Conservation (phyloP, 1,140 invertebrate genomes). For the Eumeta japonica region DNA sequence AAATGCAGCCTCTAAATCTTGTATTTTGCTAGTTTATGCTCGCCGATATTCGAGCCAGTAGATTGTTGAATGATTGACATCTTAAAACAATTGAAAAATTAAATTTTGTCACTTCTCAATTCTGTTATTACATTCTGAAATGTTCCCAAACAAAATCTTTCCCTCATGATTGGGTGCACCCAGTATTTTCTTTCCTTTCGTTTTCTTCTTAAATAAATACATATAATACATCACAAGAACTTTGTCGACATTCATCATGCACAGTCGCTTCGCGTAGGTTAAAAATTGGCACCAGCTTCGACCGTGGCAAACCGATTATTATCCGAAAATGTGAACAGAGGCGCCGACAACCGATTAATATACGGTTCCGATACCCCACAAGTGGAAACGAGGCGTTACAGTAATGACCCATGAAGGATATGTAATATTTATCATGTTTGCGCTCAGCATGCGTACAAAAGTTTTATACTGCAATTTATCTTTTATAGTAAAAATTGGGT, state of each 20-base stretch:
- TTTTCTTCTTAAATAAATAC: conserved; percentile 4
- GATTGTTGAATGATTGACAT: conserved; percentile 5
- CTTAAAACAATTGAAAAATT: conserved; percentile 4
- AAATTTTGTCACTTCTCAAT: conserved; percentile 1
- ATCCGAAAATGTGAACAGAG: conserved; percentile 1
- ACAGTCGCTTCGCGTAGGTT: background rate
- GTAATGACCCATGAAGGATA: background rate
- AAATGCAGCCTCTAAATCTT: conserved; percentile 4
- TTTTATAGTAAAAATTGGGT: too few species aligned
- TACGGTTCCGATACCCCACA: conserved; percentile 3
- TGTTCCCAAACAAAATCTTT: conserved; percentile 7
- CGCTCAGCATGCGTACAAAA: too few species aligned
- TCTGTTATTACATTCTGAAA: conserved; percentile 7
- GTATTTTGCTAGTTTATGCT: conserved; percentile 6
- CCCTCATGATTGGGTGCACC: conserved; percentile 5
- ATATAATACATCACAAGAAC: conserved; percentile 5
- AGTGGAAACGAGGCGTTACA: background rate
- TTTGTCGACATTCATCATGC: conserved; percentile 5
- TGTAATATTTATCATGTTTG: background rate
- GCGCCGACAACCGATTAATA: conserved; percentile 3
- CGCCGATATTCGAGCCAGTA: conserved; percentile 1
- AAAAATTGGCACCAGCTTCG: conserved; percentile 6
- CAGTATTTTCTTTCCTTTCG: conserved; percentile 4
- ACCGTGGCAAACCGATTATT: background rate
- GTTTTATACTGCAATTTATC: too few species aligned